Evolutionary conservation across 2,797 vertebrate species (phyloP), one percentile per base, ranked within the genome.

Genomic region (Bucorvus abyssinicus): DNA sequence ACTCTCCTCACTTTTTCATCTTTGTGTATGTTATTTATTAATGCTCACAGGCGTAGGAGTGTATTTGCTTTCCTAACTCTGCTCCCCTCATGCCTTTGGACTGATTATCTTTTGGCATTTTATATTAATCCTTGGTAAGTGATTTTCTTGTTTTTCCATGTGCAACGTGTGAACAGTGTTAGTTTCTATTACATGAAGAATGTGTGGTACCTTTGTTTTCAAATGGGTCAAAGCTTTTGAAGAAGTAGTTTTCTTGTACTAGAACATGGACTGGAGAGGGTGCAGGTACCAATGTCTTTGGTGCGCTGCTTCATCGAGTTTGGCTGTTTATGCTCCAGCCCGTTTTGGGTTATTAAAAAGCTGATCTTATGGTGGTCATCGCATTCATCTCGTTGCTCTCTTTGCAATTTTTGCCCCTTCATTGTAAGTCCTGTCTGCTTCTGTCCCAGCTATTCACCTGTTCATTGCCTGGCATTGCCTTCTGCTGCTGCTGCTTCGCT

Each of bases 61-160:
- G 98, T 99, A 95, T 99, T 99, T 99, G 99, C 99, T 98, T 99
- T 99, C 99, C 98, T 99, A 98, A 99, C 99, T 97, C 99, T 99
- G 96, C 98, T 99, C 98, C 99, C 99, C 97, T 99, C 99, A 98
- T 99, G 99, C 98, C 99, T 99, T 98, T 99, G 99, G 99, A 99
- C 99, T 99, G 99, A 99, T 98, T 99, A 99, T 99, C 99, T 99
- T 98, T 99, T 99, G 99, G 99, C 99, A 99, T 99, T 99, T 99
- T 99, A 99, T 99, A 99, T 99, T 99, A 99, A 99, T 98, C 99
- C 99, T 97, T 99, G 99, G 99, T 99, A 99, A 99, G 99, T 99
- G 97, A 95, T 85, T 90, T 96, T 64, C 87, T 96, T 94, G 95
- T 96, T 97, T 96, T 81, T 96, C 84, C 93, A 97, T 97, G 94